These are phyloP conservation scores for Misgurnus mizolepis DNA, from an alignment of 2,113 vertebrate genomes.

Conservation along the genomic window DNA sequence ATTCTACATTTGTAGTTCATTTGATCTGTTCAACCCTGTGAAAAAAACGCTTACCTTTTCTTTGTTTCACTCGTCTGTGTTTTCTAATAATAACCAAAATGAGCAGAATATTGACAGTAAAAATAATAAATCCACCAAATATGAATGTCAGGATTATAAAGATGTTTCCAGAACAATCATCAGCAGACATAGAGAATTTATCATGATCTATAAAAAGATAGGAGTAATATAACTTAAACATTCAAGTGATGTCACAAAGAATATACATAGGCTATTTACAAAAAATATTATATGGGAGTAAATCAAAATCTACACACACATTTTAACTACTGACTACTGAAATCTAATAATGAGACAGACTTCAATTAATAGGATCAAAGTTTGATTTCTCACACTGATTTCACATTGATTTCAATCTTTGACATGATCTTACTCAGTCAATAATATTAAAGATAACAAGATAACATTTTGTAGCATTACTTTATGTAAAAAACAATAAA, in stretches of 20 bases:
- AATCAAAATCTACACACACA: no score
- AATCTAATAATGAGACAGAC: no score
- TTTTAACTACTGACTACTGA: no score
- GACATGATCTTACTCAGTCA: no score
- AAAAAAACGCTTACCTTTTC: not conserved
- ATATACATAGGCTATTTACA: no score
- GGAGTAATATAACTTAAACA: not conserved
- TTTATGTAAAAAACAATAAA: no score
- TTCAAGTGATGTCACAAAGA: not conserved
- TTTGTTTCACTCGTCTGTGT: not conserved
- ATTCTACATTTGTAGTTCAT: not conserved
- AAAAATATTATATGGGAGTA: no score
- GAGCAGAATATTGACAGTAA: not conserved
- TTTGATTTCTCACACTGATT: no score
- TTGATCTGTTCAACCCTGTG: not conserved
- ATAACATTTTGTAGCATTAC: no score
- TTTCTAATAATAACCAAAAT: not conserved
- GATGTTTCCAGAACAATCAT: not conserved
- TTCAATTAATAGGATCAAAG: no score
- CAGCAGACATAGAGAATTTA: not conserved
- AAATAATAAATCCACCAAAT: slow-evolving; percentile 10
- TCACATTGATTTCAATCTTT: no score
- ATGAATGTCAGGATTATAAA: not conserved
- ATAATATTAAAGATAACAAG: no score
- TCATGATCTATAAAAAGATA: not conserved